phyloP scores from a whole-genome alignment of 1,140 invertebrate species.

The Chlorops oryzae region DNA sequence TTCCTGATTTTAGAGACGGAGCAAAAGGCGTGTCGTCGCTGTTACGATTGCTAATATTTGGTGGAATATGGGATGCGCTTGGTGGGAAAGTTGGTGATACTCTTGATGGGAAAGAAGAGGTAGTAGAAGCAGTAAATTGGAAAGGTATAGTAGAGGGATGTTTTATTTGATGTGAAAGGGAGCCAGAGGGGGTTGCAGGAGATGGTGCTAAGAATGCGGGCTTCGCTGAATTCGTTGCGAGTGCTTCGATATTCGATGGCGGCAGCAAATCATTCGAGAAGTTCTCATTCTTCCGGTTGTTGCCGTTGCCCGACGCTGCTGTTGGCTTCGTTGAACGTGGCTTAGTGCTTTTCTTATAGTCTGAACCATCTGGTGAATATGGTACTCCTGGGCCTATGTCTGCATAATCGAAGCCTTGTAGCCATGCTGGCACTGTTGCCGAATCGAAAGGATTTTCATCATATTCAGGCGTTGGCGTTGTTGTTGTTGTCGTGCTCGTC shows the following conservation, averaged over 20 bases:
- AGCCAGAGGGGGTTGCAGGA: constrained; percentile 16
- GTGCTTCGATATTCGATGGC: constrained; percentile 3
- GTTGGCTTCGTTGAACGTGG: neutral
- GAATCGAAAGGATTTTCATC: constrained; percentile 37
- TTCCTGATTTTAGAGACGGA: no score
- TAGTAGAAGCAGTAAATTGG: constrained; percentile 17
- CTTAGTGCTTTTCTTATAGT: constrained; percentile 11
- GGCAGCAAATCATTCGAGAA: constrained; percentile 15
- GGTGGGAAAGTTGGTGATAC: constrained; percentile 41
- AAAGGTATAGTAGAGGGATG: constrained; percentile 8
- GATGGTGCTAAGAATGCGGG: constrained; percentile 4
- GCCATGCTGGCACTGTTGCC: constrained; percentile 37
- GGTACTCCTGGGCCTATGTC: constrained; percentile 43
- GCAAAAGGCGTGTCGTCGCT: no score
- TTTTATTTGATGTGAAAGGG: constrained; percentile 10
- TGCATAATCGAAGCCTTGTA: constrained; percentile 41
- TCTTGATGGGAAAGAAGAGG: constrained; percentile 43
- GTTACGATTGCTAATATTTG: constrained; percentile 6
- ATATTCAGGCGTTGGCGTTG: constrained; percentile 10
- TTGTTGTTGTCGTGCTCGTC: constrained; percentile 16
- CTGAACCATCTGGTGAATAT: constrained; percentile 34
- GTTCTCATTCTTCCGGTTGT: constrained; percentile 6
- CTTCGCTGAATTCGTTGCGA: constrained; percentile 1
- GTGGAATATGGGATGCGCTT: no score
- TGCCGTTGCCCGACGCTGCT: neutral